These are phyloP conservation scores for Pithys albifrons DNA, from an alignment of 2,113 vertebrate genomes.

Conservation along the genomic window DNA sequence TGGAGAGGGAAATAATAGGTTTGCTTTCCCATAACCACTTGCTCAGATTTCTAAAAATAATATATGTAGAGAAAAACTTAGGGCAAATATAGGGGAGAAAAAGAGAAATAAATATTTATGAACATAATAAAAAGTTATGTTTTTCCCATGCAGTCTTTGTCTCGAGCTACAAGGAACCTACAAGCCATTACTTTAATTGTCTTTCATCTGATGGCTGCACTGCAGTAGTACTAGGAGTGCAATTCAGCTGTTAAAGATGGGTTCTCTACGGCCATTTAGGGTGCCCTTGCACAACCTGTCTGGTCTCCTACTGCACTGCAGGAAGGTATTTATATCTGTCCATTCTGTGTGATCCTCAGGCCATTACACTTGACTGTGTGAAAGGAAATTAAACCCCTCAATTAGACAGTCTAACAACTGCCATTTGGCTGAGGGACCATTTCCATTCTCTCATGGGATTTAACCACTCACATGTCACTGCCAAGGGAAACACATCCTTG, in stretches of 20 bases:
- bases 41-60: neutral
- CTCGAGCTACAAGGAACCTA: neutral
- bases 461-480: neutral
- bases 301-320: neutral
- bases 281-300: neutral
- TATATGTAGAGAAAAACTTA: neutral
- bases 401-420: neutral
- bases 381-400: neutral
- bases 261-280: neutral
- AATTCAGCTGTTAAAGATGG: neutral
- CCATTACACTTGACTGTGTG: neutral
- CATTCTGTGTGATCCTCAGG: neutral
- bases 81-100: neutral
- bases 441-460: neutral
- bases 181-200: neutral
- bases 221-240: neutral
- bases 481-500: neutral
- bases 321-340: neutral
- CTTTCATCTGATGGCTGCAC: neutral
- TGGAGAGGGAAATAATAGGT: neutral
- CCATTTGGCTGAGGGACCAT: neutral
- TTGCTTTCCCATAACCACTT: neutral
- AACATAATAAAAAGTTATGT: neutral
- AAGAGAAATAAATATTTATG: neutral
- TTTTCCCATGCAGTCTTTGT: neutral